Conservation (phyloP, 1,140 invertebrate genomes). For the Psilanteris sp. region DNA sequence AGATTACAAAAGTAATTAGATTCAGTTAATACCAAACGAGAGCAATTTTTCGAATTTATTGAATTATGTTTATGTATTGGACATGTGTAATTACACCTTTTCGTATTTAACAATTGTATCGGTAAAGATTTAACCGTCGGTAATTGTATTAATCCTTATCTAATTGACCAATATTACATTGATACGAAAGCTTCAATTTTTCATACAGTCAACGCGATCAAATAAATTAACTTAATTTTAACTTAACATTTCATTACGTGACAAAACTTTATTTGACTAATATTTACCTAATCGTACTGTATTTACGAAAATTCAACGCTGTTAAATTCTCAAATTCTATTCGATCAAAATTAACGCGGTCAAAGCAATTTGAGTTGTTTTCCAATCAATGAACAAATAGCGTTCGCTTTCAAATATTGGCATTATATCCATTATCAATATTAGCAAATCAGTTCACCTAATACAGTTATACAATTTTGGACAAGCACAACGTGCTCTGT, state of each 20-base stretch:
- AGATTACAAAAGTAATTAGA: too few relatives aligned
- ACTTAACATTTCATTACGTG: conserved; percentile 10
- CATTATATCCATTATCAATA: conserved; percentile 44
- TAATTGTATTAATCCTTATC: too few relatives aligned
- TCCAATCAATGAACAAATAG: conserved; percentile 44
- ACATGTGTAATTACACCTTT: too few relatives aligned
- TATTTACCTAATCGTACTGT: conserved; percentile 9
- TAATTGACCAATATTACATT: too few relatives aligned
- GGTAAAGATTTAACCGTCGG: too few relatives aligned
- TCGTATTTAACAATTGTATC: too few relatives aligned
- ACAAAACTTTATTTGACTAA: conserved; percentile 12
- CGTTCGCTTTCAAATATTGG: conserved; percentile 36
- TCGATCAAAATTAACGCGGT: conserved; percentile 46
- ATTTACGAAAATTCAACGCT: conserved; percentile 30
- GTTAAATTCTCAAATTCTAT: conserved; percentile 32
- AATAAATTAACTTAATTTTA: conserved; percentile 3
- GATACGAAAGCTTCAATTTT: too few relatives aligned
- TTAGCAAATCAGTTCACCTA: conserved; percentile 27
- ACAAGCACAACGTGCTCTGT: conserved; percentile 9
- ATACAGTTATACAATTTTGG: conserved; percentile 30
- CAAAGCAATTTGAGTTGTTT: conserved; percentile 47
- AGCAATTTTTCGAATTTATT: too few relatives aligned
- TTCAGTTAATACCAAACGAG: too few relatives aligned
- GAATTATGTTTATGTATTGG: too few relatives aligned
- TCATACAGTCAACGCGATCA: not conserved